These are phyloP conservation scores for Varanus komodoensis DNA, from an alignment of 2,113 vertebrate species.

Conservation along the genomic window DNA sequence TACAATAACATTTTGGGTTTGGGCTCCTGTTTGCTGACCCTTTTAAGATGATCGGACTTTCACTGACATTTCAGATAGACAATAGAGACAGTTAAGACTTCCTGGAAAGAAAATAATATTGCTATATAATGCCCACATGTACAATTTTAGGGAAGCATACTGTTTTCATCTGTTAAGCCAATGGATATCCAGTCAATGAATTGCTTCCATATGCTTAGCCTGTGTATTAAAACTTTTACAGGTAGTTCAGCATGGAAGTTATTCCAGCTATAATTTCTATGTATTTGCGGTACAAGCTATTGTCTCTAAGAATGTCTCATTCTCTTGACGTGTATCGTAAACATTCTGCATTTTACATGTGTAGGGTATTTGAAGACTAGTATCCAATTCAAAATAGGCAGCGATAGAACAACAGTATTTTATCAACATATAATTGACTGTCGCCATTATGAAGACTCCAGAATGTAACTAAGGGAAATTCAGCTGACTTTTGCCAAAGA, in stretches of 20 bases:
- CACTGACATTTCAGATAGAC: too few species aligned
- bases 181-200: background rate
- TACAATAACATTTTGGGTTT: background rate
- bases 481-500: background rate
- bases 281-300: background rate
- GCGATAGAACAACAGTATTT: background rate
- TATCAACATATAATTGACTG: background rate
- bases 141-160: background rate
- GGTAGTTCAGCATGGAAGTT: background rate
- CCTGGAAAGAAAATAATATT: background rate
- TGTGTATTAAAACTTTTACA: background rate
- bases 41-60: background rate
- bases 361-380: background rate
- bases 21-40: too few species aligned
- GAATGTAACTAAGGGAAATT: background rate
- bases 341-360: background rate
- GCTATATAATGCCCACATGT: background rate
- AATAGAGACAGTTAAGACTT: background rate
- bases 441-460: background rate
- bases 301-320: background rate
- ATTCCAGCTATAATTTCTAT: background rate
- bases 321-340: background rate
- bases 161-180: background rate
- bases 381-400: background rate
- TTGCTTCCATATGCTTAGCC: background rate